Evolutionary conservation across 2,113 vertebrate genomes (phyloP).

Genomic region (Catagonus wagneri): DNA sequence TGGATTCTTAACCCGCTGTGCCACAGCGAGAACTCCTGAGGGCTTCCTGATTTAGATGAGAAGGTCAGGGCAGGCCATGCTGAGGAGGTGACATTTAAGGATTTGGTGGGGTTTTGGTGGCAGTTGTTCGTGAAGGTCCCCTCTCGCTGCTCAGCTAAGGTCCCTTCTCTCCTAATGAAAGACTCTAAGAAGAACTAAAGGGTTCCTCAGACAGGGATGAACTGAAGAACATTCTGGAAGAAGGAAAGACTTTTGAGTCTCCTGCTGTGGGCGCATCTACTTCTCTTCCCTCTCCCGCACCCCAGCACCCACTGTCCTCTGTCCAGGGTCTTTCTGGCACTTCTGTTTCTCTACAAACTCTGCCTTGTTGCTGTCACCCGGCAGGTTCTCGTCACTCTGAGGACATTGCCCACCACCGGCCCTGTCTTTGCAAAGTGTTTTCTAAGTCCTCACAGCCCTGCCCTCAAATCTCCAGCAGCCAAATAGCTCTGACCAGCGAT

Average conservation of each 20-base stretch:
- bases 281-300: neutral
- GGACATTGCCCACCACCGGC: neutral
- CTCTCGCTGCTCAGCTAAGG: neutral
- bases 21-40: no score
- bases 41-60: neutral
- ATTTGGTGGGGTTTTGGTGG: neutral
- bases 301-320: neutral
- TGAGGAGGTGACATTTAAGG: neutral
- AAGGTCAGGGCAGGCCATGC: neutral
- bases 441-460: neutral
- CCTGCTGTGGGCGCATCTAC: neutral
- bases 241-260: neutral
- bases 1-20: no score
- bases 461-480: neutral
- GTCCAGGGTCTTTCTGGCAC: neutral
- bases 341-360: neutral
- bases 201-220: neutral
- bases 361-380: neutral
- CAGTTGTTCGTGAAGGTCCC: neutral
- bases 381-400: neutral
- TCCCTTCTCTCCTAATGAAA: neutral
- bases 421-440: conserved; percentile 35
- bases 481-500: neutral
- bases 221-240: neutral
- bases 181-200: neutral